These are phyloP conservation scores for Thomomys bottae DNA, from an alignment of 2,113 vertebrate genomes.

Conservation along the genomic window DNA sequence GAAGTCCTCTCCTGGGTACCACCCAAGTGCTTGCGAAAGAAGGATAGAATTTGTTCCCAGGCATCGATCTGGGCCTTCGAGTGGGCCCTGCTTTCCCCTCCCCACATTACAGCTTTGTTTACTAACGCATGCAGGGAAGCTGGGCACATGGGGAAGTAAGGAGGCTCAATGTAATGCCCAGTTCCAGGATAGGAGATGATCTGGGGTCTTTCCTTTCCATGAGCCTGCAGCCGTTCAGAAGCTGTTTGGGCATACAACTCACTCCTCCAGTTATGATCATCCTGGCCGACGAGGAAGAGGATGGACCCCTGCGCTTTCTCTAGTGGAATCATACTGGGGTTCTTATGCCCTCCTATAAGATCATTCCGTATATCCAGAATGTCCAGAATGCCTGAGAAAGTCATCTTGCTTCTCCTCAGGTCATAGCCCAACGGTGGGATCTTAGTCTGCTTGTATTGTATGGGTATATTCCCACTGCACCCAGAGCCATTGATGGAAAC, in stretches of 20 bases:
- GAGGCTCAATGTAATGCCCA: conserved; percentile 93
- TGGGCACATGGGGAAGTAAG: conserved; percentile 89
- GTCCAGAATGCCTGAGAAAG: conserved; percentile 84
- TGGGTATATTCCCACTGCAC: conserved; percentile 81
- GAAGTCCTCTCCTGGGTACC: conserved; percentile 10
- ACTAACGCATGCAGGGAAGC: conserved; percentile 85
- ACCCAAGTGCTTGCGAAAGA: conserved; percentile 86
- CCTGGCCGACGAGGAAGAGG: conserved; percentile 90
- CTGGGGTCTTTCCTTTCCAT: conserved; percentile 87
- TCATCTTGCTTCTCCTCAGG: conserved; percentile 39
- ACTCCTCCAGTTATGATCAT: conserved; percentile 94
- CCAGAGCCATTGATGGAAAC: conserved; percentile 89
- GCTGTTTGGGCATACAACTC: conserved; percentile 85
- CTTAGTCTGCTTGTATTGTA: conserved; percentile 84
- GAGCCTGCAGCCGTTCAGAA: conserved; percentile 84
- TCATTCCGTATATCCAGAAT: conserved; percentile 84
- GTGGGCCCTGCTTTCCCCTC: conserved; percentile 90
- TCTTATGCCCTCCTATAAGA: conserved; percentile 79
- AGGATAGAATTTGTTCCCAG: conserved; percentile 89
- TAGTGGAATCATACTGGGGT: conserved; percentile 88
- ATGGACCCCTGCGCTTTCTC: conserved; percentile 90
- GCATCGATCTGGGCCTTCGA: conserved; percentile 89
- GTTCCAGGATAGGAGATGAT: conserved; percentile 89
- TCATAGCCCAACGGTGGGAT: conserved; percentile 82
- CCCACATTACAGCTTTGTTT: conserved; percentile 86